These are phyloP conservation scores for Cyprinodon diabolis DNA, from an alignment of 2,797 vertebrate genomes.

Conservation along the genomic window DNA sequence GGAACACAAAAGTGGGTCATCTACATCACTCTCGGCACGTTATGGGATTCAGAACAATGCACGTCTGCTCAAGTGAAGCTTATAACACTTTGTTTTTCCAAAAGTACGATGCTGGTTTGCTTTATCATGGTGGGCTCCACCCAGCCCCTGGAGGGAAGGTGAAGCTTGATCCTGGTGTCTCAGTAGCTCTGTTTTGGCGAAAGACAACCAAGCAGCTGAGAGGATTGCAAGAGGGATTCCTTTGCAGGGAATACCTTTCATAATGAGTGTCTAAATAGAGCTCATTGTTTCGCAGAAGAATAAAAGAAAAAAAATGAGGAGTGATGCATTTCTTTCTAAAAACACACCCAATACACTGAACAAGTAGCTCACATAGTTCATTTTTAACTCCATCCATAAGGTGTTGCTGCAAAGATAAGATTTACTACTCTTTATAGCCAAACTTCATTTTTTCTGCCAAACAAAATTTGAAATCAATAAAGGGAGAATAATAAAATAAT, in stretches of 20 bases:
- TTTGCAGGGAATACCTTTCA: slow-evolving; percentile 15
- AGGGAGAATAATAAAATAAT: too few relatives aligned
- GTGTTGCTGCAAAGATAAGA: slow-evolving; percentile 16
- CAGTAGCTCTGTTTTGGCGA: slow-evolving; percentile 16
- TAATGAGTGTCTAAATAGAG: slow-evolving; percentile 24
- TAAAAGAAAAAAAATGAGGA: slow-evolving; percentile 5
- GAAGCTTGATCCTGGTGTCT: slow-evolving; percentile 20
- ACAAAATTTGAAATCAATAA: neutral
- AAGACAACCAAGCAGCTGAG: neutral
- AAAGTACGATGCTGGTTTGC: slow-evolving; percentile 38
- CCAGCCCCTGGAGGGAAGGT: slow-evolving; percentile 48
- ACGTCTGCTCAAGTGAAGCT: slow-evolving; percentile 38
- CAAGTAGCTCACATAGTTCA: slow-evolving; percentile 44
- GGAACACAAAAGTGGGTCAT: slow-evolving; percentile 8
- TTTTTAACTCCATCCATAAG: slow-evolving; percentile 52
- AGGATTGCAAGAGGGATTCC: neutral
- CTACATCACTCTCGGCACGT: slow-evolving; percentile 6
- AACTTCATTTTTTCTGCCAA: neutral
- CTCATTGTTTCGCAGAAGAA: slow-evolving; percentile 2
- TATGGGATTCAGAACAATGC: slow-evolving; percentile 42
- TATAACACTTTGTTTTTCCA: slow-evolving; percentile 56
- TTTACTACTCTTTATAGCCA: slow-evolving; percentile 15
- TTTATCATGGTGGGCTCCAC: slow-evolving; percentile 36
- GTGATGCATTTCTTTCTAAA: neutral
- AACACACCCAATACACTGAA: slow-evolving; percentile 54